These are phyloP conservation scores for Cettia cetti DNA, from an alignment of 2,113 vertebrate genomes.

Conservation along the genomic window DNA sequence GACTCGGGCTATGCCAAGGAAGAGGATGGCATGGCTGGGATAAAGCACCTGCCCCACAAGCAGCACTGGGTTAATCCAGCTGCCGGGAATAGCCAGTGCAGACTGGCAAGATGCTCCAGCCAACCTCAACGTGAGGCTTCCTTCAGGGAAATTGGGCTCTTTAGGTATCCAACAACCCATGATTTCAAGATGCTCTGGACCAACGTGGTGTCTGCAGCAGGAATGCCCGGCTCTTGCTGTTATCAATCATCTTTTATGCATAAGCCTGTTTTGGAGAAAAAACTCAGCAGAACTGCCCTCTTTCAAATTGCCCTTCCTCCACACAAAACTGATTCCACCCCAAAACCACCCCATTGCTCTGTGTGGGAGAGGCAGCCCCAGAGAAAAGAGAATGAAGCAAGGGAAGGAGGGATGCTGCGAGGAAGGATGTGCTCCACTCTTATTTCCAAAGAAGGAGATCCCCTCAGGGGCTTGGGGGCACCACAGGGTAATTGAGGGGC, in stretches of 20 bases:
- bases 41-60: not conserved
- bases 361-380: not conserved
- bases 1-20: fast-evolving
- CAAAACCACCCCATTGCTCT: not conserved
- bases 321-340: not conserved
- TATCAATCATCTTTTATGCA: not conserved
- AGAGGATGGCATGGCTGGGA: fast-evolving
- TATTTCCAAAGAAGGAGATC: not conserved
- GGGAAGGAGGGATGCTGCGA: not conserved
- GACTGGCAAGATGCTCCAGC: not conserved
- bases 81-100: not conserved
- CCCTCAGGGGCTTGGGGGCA: not conserved
- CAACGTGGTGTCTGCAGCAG: fast-evolving
- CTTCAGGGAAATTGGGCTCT: not conserved
- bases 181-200: not conserved
- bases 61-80: not conserved
- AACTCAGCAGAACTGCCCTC: not conserved
- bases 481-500: not conserved
- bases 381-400: not conserved
- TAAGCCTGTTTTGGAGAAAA: not conserved
- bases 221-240: not conserved
- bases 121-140: not conserved
- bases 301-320: not conserved
- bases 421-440: not conserved
- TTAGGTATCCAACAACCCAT: not conserved